phyloP scores from a whole-genome alignment of 2,797 vertebrate genomes.

The Esox masquinongy region DNA sequence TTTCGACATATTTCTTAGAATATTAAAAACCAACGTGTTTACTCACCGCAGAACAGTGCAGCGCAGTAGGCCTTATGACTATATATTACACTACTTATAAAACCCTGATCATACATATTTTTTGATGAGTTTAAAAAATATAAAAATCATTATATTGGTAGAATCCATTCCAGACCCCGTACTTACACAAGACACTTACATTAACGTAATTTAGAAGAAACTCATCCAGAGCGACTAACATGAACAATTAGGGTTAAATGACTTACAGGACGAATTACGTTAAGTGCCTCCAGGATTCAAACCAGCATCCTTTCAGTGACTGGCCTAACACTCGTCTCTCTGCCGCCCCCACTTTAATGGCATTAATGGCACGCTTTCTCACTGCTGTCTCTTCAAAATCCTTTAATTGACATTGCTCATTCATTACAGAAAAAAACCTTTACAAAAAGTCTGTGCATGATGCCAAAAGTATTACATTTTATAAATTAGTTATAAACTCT shows the following conservation, averaged over 20 bases:
- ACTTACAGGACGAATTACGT: too few species aligned
- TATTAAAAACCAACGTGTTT: neutral
- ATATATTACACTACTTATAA: neutral
- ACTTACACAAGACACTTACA: neutral
- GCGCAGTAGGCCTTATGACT: neutral
- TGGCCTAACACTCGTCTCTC: neutral
- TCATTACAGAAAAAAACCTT: constrained; percentile 63
- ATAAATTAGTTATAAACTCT: constrained; percentile 36
- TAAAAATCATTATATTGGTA: neutral
- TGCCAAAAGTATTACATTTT: constrained; percentile 41
- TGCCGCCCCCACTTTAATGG: neutral
- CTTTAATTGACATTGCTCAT: constrained; percentile 66
- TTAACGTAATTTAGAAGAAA: too few species aligned
- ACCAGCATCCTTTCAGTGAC: too few species aligned
- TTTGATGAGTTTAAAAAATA: neutral
- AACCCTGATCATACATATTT: neutral
- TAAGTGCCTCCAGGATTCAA: too few species aligned
- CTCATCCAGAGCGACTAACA: too few species aligned
- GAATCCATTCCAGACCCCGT: neutral
- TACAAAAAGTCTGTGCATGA: constrained; percentile 66
- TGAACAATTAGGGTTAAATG: too few species aligned
- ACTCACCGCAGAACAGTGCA: neutral
- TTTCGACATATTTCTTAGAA: neutral
- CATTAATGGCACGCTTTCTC: neutral
- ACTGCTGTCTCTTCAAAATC: constrained; percentile 49